Evolutionary conservation across 23 tunicate species (phyloP).

Genomic region (Trididemnum miniatum): DNA sequence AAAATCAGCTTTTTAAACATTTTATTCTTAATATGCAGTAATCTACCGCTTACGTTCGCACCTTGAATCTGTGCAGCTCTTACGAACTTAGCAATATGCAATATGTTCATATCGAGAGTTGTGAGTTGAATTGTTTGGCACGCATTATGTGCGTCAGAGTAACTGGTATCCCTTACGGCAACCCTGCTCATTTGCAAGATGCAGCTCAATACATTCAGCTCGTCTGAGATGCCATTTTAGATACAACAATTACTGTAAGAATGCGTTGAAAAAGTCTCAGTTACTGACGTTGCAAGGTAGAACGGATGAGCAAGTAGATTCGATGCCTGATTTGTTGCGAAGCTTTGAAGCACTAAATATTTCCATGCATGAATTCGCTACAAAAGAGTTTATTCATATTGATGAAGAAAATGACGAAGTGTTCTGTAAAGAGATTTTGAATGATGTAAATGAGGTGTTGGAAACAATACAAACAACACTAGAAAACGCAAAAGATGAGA

Average conservation of each 20-base stretch:
- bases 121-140: too few relatives aligned
- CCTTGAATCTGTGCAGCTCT: too few relatives aligned
- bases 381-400: too few relatives aligned
- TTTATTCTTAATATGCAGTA: too few relatives aligned
- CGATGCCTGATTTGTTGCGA: background rate
- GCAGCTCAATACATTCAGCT: background rate
- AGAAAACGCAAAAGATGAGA: background rate
- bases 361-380: background rate
- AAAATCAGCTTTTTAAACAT: too few relatives aligned
- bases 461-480: background rate
- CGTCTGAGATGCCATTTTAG: background rate
- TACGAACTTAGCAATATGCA: too few relatives aligned
- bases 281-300: background rate
- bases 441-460: background rate
- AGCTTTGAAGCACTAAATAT: background rate
- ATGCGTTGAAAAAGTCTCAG: background rate
- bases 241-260: background rate
- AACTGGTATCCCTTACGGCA: slow-evolving; percentile 45
- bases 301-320: too few relatives aligned
- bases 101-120: too few relatives aligned
- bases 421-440: background rate
- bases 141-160: too few relatives aligned
- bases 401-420: background rate
- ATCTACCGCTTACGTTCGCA: too few relatives aligned
- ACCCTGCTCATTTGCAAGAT: slow-evolving; percentile 43